Percentiles rank a stretch among this genome's conserved stretches.
These are phyloP conservation scores for Tringa solitaria DNA, from an alignment of 2,113 vertebrate genomes.

Conservation along the genomic window DNA sequence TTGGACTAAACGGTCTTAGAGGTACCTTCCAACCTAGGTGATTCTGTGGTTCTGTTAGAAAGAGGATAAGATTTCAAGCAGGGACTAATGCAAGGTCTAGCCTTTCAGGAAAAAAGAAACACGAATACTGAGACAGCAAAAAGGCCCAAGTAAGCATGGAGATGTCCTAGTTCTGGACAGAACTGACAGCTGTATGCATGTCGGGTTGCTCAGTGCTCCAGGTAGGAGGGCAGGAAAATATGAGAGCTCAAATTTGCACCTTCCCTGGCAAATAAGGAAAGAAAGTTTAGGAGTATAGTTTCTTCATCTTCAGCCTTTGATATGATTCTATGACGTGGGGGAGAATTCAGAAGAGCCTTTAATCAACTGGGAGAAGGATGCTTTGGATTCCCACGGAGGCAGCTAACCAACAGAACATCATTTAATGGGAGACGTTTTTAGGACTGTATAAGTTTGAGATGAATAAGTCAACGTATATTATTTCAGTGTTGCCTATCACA, in stretches of 20 bases:
- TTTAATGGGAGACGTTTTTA: background rate
- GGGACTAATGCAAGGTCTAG: background rate
- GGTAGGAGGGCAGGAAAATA: background rate
- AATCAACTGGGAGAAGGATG: background rate
- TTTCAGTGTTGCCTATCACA: background rate
- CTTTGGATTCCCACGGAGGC: background rate
- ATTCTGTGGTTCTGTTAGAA: background rate
- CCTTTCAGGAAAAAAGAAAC: background rate
- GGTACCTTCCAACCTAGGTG: no score
- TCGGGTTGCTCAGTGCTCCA: background rate
- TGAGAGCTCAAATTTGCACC: background rate
- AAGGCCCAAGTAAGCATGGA: background rate
- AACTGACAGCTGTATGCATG: background rate
- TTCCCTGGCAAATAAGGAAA: background rate
- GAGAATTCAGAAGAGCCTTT: background rate
- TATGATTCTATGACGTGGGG: background rate
- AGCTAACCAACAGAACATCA: background rate
- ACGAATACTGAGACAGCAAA: background rate
- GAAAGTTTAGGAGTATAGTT: background rate
- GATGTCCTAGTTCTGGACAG: background rate
- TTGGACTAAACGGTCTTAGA: no score
- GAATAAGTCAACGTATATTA: background rate
- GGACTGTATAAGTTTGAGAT: background rate
- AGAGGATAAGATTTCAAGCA: background rate
- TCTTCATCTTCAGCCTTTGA: background rate